Percentiles rank a stretch among this genome's conserved stretches.
phyloP scores from a whole-genome alignment of 2,888 invertebrate species.

The Andrena praecox region DNA sequence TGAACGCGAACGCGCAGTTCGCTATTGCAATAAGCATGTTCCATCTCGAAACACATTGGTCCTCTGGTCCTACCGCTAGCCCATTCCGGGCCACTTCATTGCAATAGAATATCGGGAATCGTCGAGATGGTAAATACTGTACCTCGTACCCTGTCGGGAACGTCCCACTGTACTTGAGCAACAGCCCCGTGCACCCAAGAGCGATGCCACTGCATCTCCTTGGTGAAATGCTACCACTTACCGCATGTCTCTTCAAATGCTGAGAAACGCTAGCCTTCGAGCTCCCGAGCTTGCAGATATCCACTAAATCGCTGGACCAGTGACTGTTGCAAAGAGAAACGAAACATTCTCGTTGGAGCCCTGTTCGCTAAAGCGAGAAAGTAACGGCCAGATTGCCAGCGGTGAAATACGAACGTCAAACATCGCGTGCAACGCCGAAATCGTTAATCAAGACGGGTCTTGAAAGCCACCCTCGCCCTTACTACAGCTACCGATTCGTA shows the following conservation, averaged over 20 bases:
- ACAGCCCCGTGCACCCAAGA: too few species aligned
- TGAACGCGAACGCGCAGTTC: neutral
- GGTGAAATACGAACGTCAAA: conserved; percentile 49
- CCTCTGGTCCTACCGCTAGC: too few species aligned
- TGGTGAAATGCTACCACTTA: too few species aligned
- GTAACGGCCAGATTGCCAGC: neutral
- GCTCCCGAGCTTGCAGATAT: too few species aligned
- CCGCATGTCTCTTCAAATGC: too few species aligned
- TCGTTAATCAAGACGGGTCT: conserved; percentile 67
- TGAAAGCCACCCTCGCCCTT: conserved; percentile 57
- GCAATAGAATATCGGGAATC: neutral
- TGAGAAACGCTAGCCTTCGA: too few species aligned
- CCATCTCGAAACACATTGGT: neutral
- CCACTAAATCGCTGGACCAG: neutral
- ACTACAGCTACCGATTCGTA: conserved; percentile 52
- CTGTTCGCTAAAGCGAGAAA: neutral
- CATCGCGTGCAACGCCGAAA: conserved; percentile 66
- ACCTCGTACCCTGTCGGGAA: too few species aligned
- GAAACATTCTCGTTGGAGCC: neutral
- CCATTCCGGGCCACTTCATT: too few species aligned
- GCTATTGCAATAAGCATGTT: neutral
- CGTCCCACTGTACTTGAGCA: too few species aligned
- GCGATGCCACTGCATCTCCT: too few species aligned
- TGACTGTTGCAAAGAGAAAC: neutral
- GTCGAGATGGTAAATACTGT: neutral